phyloP scores from a whole-genome alignment of 2,888 invertebrate species.

The Escarpia spicata region DNA sequence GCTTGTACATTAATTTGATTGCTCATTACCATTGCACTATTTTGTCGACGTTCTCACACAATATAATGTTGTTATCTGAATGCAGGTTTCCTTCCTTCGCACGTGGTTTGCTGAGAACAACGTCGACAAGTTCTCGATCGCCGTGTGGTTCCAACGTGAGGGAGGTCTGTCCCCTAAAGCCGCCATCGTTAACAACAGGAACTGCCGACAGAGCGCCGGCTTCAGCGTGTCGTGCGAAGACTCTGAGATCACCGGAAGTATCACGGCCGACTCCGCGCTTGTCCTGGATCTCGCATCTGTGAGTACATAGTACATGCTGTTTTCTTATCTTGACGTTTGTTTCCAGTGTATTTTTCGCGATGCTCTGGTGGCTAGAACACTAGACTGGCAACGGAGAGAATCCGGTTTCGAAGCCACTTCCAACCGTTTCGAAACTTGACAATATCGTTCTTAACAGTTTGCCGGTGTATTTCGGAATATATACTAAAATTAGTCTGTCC shows the following conservation, averaged over 20 bases:
- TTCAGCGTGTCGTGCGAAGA: not conserved
- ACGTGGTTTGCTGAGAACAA: slow-evolving; percentile 20
- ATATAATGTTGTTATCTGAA: not conserved
- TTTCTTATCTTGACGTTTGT: no score
- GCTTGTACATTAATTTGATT: no score
- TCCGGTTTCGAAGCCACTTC: no score
- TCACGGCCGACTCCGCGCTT: not conserved
- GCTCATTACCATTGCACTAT: not conserved
- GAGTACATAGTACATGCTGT: not conserved
- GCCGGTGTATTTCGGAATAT: no score
- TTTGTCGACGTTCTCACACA: not conserved
- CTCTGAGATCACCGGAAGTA: not conserved
- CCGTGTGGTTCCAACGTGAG: slow-evolving; percentile 20
- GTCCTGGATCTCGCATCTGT: not conserved
- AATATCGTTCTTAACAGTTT: no score
- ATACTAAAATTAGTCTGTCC: no score
- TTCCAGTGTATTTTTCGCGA: no score
- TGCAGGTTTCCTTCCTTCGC: slow-evolving; percentile 20
- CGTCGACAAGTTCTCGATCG: slow-evolving; percentile 18
- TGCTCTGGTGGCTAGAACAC: no score
- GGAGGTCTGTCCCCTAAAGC: not conserved
- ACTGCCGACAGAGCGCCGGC: not conserved
- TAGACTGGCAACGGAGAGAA: no score
- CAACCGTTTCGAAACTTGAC: no score
- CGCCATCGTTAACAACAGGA: not conserved